phyloP scores from a whole-genome alignment of 2,888 invertebrate species.

The Drosophila quinaria region DNA sequence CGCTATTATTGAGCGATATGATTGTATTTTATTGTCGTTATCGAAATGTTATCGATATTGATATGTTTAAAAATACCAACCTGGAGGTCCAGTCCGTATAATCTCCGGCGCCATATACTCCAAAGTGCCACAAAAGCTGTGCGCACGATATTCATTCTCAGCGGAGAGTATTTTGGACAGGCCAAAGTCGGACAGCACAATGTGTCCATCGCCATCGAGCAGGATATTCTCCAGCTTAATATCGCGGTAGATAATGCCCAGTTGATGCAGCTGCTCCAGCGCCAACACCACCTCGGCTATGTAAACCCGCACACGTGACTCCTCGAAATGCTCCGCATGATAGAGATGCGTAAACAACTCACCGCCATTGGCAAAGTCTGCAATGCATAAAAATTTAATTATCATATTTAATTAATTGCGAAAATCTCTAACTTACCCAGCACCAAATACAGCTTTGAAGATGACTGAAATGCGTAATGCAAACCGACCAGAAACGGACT shows the following conservation, averaged over 20 bases:
- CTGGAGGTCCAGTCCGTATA: slow-evolving; percentile 93
- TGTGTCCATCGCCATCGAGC: slow-evolving; percentile 96
- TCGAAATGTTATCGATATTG: no score
- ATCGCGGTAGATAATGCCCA: slow-evolving; percentile 98
- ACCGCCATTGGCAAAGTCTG: slow-evolving; percentile 99
- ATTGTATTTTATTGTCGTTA: no score
- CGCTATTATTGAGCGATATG: no score
- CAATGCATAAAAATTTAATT: slow-evolving; percentile 65
- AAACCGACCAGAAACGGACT: slow-evolving; percentile 98
- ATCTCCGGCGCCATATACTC: slow-evolving; percentile 99
- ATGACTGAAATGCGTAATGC: slow-evolving; percentile 99
- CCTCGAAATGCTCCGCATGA: slow-evolving; percentile 96
- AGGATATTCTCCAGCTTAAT: slow-evolving; percentile 99
- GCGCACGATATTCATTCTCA: slow-evolving; percentile 92
- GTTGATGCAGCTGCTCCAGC: slow-evolving; percentile 97
- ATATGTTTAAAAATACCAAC: slow-evolving; percentile 80
- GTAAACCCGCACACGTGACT: slow-evolving; percentile 95
- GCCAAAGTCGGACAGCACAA: slow-evolving; percentile 98
- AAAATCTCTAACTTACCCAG: slow-evolving; percentile 90
- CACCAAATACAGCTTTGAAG: slow-evolving; percentile 97
- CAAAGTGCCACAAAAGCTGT: slow-evolving; percentile 99
- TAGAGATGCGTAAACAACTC: slow-evolving; percentile 99
- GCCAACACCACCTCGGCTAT: slow-evolving; percentile 98
- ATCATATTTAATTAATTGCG: neutral
- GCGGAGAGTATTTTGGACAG: slow-evolving; percentile 94